These are phyloP conservation scores for Meloidogyne chitwoodi DNA, from an alignment of 1,140 invertebrate genomes.

Conservation along the genomic window DNA sequence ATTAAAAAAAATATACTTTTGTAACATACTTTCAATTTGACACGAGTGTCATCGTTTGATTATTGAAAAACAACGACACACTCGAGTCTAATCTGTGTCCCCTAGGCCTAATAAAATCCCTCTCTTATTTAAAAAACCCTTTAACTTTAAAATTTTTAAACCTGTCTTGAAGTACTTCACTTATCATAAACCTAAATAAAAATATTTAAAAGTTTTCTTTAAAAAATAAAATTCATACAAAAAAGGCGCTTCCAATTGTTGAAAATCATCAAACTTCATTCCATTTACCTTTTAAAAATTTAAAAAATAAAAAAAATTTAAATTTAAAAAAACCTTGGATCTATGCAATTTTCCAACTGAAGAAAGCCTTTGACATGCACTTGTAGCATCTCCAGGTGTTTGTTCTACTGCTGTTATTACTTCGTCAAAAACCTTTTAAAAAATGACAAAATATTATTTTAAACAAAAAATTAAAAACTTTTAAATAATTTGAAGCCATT, in stretches of 20 bases:
- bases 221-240: not conserved
- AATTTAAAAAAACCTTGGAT: conserved; percentile 29
- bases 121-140: no score
- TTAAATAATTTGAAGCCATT: conserved; percentile 38
- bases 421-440: conserved; percentile 43
- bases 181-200: conserved; percentile 28
- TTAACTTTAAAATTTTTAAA: not conserved
- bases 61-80: no score
- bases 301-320: not conserved
- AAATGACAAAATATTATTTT: not conserved
- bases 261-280: conserved; percentile 46
- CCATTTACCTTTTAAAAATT: conserved; percentile 25
- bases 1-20: no score
- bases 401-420: conserved; percentile 46
- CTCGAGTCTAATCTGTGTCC: no score
- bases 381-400: conserved; percentile 33
- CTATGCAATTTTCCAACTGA: conserved; percentile 44
- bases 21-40: no score
- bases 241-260: conserved; percentile 34
- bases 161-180: conserved; percentile 42
- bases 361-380: conserved; percentile 36
- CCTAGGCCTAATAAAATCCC: no score
- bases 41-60: no score
- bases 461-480: conserved; percentile 19
- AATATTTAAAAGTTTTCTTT: not conserved